phyloP scores from a whole-genome alignment of 1,140 invertebrate species.

The Drosophila malerkotliana region DNA sequence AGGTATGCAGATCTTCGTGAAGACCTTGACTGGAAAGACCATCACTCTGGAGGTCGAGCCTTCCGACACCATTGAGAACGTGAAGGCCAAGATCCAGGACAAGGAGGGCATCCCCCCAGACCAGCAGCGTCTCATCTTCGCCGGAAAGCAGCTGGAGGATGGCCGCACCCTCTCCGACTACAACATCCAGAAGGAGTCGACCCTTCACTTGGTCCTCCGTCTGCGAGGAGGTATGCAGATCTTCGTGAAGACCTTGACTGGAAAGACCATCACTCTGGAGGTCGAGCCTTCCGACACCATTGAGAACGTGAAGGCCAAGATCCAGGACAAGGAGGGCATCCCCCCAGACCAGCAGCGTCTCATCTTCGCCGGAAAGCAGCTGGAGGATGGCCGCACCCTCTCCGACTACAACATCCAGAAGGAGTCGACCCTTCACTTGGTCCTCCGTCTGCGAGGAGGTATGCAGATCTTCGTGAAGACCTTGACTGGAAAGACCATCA shows the following conservation, averaged over 20 bases:
- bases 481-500: conserved; percentile 93
- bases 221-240: conserved; percentile 94
- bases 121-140: conserved; percentile 90
- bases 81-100: conserved; percentile 91
- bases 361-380: conserved; percentile 91
- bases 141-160: conserved; percentile 92
- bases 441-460: conserved; percentile 91
- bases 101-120: conserved; percentile 90
- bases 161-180: conserved; percentile 91
- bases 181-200: conserved; percentile 95
- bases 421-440: conserved; percentile 95
- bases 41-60: conserved; percentile 92
- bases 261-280: conserved; percentile 90
- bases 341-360: conserved; percentile 92
- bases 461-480: conserved; percentile 94
- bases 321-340: conserved; percentile 93
- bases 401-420: conserved; percentile 92
- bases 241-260: conserved; percentile 90
- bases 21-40: conserved; percentile 93
- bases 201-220: conserved; percentile 93
- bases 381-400: conserved; percentile 88
- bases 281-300: conserved; percentile 91
- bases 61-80: conserved; percentile 93
- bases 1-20: conserved; percentile 93
- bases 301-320: conserved; percentile 92